A percentile compares a stretch with the other conserved stretches of the same genome.
These are phyloP conservation scores for Characodon lateralis DNA, from an alignment of 2,797 vertebrate species.

Conservation along the genomic window DNA sequence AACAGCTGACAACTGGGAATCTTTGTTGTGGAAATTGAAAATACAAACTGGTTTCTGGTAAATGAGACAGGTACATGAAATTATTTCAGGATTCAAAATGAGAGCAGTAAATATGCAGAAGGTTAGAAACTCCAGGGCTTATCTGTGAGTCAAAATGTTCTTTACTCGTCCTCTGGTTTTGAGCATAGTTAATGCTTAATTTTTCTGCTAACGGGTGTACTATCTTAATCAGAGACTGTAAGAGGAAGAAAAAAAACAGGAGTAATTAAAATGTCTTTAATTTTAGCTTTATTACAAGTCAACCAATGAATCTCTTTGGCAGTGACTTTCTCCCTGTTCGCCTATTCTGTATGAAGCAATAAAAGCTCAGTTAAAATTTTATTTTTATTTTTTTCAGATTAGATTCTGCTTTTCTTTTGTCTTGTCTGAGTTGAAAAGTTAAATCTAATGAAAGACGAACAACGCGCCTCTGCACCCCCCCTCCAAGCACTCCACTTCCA, in stretches of 20 bases:
- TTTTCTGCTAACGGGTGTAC: conserved; percentile 48
- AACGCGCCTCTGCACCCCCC: conserved; percentile 35
- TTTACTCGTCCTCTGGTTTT: conserved; percentile 55
- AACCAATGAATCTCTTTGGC: conserved; percentile 75
- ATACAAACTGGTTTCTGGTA: conserved; percentile 30
- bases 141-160: conserved; percentile 44
- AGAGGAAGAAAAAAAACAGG: conserved; percentile 59
- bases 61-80: conserved; percentile 26
- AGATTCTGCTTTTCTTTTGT: conserved; percentile 64
- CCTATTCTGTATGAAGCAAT: conserved; percentile 73
- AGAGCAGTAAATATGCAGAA: conserved; percentile 18
- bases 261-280: conserved; percentile 80
- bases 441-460: conserved; percentile 69
- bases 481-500: conserved; percentile 23
- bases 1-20: neutral
- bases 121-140: conserved; percentile 14
- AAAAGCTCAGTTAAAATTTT: conserved; percentile 67
- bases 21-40: neutral
- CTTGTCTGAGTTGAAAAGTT: conserved; percentile 74
- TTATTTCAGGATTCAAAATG: conserved; percentile 14
- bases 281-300: conserved; percentile 79
- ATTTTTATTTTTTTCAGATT: conserved; percentile 80
- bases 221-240: conserved; percentile 58
- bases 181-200: conserved; percentile 54
- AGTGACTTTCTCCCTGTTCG: conserved; percentile 46